Base-by-base conservation (phyloP, 1,140 invertebrate genomes). In the Lucilia sericata region DNA sequence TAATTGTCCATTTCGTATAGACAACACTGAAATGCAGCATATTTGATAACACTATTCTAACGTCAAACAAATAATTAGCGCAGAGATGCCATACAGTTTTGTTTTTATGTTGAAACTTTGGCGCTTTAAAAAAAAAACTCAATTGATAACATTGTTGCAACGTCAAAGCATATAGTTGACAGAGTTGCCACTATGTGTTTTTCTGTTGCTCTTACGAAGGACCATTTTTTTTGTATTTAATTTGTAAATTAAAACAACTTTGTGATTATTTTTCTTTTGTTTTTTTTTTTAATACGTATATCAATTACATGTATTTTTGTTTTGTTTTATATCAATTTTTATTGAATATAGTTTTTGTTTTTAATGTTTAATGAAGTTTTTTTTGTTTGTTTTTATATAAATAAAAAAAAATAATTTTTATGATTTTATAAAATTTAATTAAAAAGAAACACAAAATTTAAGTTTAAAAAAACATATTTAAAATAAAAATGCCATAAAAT, bases 241-340 rank as follows among this genome's bases (percentile, higher is more conserved):
- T 55, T n/a, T 55, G 5, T 10, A 13, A 55, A 55, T 36, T 42
- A 42, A 76, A 42, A 76, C 13, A 76, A 5, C 17, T 42, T 76
- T 76, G 1, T 36, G 9, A 17, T n/a, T 42, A 30, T 55, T 55
- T 55, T 55, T 55, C 0, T 70, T 25, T 25, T 21, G 25, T 30
- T 30, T 70, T 70, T 70, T 21, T 70, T 17, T 78, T 78, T 51
- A 80, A 51, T 80, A 80, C 42, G 76, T 80, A 51, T 80, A 78
- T 80, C 42, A 51, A 80, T 80, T 80, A 49, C 47, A 25, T 80
- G 76, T 51, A 80, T 80, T 19, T 76, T 74, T 78, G 17, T 30
- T 30, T 30, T 30, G 1, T 30, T 80, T 80, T 78, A 80, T 51
- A 80, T 70, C 65, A 80, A 80, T 42, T 49, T 49, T 30, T 25